These are phyloP conservation scores for Dryadula phaetusa DNA, from an alignment of 2,888 invertebrate genomes.

Conservation along the genomic window DNA sequence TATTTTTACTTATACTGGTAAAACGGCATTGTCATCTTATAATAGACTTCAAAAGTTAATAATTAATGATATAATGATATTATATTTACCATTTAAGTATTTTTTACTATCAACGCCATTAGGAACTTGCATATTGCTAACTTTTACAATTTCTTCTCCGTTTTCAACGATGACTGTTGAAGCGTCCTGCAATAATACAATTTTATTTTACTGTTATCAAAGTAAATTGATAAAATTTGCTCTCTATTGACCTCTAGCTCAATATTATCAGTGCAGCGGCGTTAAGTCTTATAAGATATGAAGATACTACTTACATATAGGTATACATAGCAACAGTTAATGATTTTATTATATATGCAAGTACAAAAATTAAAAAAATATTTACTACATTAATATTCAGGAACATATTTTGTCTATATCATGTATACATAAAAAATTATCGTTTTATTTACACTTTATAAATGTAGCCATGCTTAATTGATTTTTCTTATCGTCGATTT, in stretches of 20 bases:
- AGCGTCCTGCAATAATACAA: conserved; percentile 58
- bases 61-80: background rate
- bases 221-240: conserved; percentile 4
- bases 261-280: conserved; percentile 1
- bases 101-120: conserved; percentile 66
- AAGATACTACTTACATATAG: background rate
- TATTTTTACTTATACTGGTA: no score
- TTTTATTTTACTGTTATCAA: conserved; percentile 6
- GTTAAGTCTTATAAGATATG: conserved; percentile 7
- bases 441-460: no score
- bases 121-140: conserved; percentile 64
- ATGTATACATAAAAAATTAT: no score
- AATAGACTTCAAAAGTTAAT: no score
- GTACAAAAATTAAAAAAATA: no score
- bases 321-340: background rate
- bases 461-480: no score
- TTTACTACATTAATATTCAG: no score
- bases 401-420: no score
- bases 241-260: conserved; percentile 1
- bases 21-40: no score
- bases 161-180: conserved; percentile 63
- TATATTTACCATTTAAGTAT: conserved; percentile 66
- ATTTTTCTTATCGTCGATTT: no score
- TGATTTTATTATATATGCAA: background rate
- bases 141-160: conserved; percentile 66